phyloP scores from a whole-genome alignment of 1,140 invertebrate species.

The Scaptodrosophila lebanonensis region DNA sequence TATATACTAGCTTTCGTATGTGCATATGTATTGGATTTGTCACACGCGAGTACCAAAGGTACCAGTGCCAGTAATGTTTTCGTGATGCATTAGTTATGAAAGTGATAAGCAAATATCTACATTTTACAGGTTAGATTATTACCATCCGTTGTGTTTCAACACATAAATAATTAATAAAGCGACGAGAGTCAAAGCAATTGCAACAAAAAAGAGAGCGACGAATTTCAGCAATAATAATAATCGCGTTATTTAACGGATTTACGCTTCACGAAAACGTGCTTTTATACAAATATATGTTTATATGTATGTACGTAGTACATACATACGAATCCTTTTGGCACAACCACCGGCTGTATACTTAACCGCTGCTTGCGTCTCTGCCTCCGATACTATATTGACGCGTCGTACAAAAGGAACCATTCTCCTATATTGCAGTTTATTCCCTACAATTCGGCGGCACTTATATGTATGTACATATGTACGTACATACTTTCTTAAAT shows the following conservation, averaged over 20 bases:
- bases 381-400: no score
- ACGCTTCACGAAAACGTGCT: slow-evolving; percentile 24
- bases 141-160: slow-evolving; percentile 29
- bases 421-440: no score
- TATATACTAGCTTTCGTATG: no score
- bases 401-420: no score
- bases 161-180: slow-evolving; percentile 13
- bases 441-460: slow-evolving; percentile 6
- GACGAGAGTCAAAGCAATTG: slow-evolving; percentile 23
- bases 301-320: slow-evolving; percentile 32
- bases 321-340: slow-evolving; percentile 1
- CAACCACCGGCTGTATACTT: slow-evolving; percentile 34
- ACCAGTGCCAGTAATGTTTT: no score
- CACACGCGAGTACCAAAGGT: slow-evolving; percentile 3
- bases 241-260: slow-evolving; percentile 46
- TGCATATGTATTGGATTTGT: no score
- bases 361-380: no score
- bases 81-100: slow-evolving; percentile 21
- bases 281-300: slow-evolving; percentile 11
- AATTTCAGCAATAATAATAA: slow-evolving; percentile 39
- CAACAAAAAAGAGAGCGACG: slow-evolving; percentile 25
- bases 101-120: slow-evolving; percentile 31
- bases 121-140: slow-evolving; percentile 42
- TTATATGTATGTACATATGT: slow-evolving; percentile 7
- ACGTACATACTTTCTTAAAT: slow-evolving; percentile 53